These are phyloP conservation scores for Paradoxurus hermaphroditus DNA, from an alignment of 2,113 vertebrate genomes.

Conservation along the genomic window DNA sequence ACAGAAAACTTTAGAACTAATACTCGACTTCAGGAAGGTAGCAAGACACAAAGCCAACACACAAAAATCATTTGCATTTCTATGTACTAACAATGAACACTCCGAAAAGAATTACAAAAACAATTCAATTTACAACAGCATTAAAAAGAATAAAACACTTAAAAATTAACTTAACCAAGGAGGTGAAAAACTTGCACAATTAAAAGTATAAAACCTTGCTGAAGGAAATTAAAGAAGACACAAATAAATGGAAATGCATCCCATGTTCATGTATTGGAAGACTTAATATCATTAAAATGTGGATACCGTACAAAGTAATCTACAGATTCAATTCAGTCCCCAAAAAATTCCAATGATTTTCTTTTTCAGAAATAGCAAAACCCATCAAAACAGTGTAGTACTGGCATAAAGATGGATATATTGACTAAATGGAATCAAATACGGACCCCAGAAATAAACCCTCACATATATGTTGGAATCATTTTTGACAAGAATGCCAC, in stretches of 20 bases:
- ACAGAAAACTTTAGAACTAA: not conserved
- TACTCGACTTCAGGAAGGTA: not conserved
- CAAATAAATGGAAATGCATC: not conserved
- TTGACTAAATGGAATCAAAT: not conserved
- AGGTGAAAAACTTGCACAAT: not conserved
- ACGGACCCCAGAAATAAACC: not conserved
- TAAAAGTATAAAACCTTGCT: not conserved
- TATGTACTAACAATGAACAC: not conserved
- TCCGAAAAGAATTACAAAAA: not conserved
- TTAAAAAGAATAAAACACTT: not conserved
- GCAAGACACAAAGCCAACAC: not conserved
- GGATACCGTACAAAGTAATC: not conserved
- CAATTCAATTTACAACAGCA: not conserved
- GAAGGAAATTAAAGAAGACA: not conserved
- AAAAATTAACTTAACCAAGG: not conserved
- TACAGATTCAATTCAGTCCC: not conserved
- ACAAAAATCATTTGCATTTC: not conserved
- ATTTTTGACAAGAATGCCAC: not conserved
- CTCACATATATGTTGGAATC: not conserved
- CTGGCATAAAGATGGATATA: not conserved
- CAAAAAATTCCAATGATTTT: not conserved
- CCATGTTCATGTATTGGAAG: not conserved
- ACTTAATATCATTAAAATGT: not conserved
- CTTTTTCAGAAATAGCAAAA: not conserved
- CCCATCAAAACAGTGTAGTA: not conserved